These are phyloP conservation scores for Suricata suricatta DNA, from an alignment of 2,113 vertebrate species.

Conservation along the genomic window DNA sequence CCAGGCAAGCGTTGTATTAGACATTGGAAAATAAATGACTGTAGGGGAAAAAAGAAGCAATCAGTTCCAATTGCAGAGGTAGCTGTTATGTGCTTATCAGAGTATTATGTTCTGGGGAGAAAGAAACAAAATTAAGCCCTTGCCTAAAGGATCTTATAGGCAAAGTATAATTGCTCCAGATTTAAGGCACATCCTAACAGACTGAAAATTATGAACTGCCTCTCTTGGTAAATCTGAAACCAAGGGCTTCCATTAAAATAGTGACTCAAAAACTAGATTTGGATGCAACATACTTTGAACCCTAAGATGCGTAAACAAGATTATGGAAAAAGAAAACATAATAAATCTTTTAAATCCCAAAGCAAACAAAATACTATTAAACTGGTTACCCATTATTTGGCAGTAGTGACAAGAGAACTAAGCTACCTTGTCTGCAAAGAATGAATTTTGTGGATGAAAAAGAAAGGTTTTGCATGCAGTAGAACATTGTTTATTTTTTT, in stretches of 20 bases:
- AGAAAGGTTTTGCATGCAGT: background rate
- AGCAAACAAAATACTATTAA: slow-evolving; percentile 3
- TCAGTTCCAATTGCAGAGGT: background rate
- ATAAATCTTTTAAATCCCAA: slow-evolving; percentile 39
- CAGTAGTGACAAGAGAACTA: background rate
- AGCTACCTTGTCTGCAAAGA: background rate
- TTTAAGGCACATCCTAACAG: background rate
- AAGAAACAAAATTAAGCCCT: background rate
- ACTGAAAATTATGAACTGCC: background rate
- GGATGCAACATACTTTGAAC: background rate
- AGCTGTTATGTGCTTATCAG: background rate
- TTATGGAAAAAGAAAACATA: background rate
- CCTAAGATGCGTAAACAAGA: background rate
- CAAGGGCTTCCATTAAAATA: background rate
- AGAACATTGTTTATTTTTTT: background rate
- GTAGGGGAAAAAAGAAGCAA: background rate
- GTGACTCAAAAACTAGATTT: background rate
- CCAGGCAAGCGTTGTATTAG: background rate
- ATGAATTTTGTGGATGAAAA: background rate
- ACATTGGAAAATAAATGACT: background rate
- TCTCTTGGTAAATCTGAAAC: background rate
- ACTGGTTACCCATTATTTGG: background rate
- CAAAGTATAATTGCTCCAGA: background rate
- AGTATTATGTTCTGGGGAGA: background rate
- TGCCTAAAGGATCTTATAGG: background rate